Evolutionary conservation across 1,140 invertebrate genomes (phyloP), one percentile per base, ranked within the genome.

Genomic region (Trichogramma pretiosum): DNA sequence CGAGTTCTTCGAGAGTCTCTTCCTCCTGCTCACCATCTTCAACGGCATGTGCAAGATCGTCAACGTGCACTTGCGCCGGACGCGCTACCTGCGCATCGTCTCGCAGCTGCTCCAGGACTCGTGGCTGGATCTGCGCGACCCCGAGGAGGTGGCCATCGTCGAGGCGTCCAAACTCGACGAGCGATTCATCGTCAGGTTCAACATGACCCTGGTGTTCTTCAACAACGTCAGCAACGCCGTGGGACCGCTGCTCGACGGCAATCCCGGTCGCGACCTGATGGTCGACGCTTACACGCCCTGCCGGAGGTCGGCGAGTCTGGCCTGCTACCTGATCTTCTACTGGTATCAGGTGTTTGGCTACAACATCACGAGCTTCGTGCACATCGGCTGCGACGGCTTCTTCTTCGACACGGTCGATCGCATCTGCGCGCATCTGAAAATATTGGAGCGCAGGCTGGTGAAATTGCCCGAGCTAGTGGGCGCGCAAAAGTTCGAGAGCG

Each of bases 281-380:
- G 58, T 56, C 30, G 54, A 48, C 5, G 55, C 48, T 0, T 63
- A 59, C 54, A 14, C 57, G 17, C 58, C 60, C 1, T 64, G 52
- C 18, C 37, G 57, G 32, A 39, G 49, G n/a, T n/a, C n/a, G n/a
- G n/a, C n/a, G n/a, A 41, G 28, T 9, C 5, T 40, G 5, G 5
- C 23, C 7, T 34, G 52, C 5, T 63, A 45, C 46, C 56, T 54
- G 43, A 2, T 57, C 0, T 40, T 42, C 2, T 63, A 59, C 19
- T 13, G 37, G 13, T 53, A 57, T 40, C 63, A 64, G 32, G 24
- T 55, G 0, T 21, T 55, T 3, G 34, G 48, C 9, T 30, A 56
- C 30, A 38, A 46, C 1, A 32, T 19, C 1, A 47, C 40, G 3
- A 52, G 56, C 5, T 23, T 53, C 3, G 8, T 62, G 7, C 56